A percentile compares a stretch with the other conserved stretches of the same genome.
Evolutionary conservation across 2,797 vertebrate genomes (phyloP).

Genomic region (Brachymystax lenok): DNA sequence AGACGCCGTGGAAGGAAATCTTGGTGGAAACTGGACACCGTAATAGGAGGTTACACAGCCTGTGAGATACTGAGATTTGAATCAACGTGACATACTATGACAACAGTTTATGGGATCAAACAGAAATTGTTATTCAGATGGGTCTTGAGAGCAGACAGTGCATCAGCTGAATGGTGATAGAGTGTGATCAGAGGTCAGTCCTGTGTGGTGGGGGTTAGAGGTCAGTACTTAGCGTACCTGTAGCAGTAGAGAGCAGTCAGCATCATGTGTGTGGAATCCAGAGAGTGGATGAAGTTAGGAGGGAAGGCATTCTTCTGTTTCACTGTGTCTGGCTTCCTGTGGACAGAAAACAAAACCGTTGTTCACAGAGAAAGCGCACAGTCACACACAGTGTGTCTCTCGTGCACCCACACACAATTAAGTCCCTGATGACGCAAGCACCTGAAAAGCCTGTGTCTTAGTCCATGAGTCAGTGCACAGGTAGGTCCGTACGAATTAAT

Average conservation of each 20-base stretch:
- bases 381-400: background rate
- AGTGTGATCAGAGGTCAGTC: background rate
- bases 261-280: slow-evolving; percentile 99
- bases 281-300: slow-evolving; percentile 97
- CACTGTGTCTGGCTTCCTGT: slow-evolving; percentile 87
- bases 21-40: background rate
- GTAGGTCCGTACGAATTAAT: background rate
- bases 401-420: background rate
- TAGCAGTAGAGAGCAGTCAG: slow-evolving; percentile 90
- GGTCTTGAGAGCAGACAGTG: background rate
- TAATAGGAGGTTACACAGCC: background rate
- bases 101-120: background rate
- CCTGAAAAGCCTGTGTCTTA: background rate
- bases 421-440: background rate
- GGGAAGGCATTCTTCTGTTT: slow-evolving; percentile 98
- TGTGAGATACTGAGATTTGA: background rate
- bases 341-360: background rate
- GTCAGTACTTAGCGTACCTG: slow-evolving; percentile 66
- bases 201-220: too few species aligned
- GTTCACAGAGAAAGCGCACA: background rate
- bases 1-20: background rate
- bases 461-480: background rate
- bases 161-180: too few species aligned
- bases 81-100: background rate
- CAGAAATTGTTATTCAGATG: background rate